Conservation (phyloP, 2,113 vertebrate species). For the Sclerurus mexicanus region DNA sequence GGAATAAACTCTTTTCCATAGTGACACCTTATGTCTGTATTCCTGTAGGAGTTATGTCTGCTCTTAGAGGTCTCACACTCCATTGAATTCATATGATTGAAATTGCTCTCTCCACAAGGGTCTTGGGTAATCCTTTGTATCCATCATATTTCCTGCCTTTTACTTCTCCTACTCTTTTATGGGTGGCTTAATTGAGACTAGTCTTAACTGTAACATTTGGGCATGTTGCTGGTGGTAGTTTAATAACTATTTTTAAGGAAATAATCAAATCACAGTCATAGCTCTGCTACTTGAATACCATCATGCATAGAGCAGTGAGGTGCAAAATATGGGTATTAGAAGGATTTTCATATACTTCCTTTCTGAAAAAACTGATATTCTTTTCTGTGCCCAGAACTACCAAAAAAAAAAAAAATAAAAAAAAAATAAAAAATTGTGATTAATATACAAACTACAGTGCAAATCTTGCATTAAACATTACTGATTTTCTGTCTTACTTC, state of each 20-base stretch:
- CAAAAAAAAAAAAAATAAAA: not conserved
- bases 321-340: not conserved
- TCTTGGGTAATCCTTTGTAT: not conserved
- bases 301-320: not conserved
- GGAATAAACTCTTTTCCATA: not conserved
- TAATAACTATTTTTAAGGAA: not conserved
- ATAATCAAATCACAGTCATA: not conserved
- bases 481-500: not conserved
- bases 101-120: not conserved
- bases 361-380: not conserved
- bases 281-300: not conserved
- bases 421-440: no score
- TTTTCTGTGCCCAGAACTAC: not conserved
- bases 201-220: not conserved
- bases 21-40: not conserved
- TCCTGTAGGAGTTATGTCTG: not conserved
- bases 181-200: not conserved
- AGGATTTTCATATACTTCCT: not conserved
- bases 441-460: not conserved
- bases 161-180: not conserved
- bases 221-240: not conserved
- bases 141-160: not conserved
- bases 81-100: not conserved
- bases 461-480: not conserved
- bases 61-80: not conserved